Base-by-base conservation (phyloP, 2,888 invertebrate genomes). In the Phaedon cochleariae region DNA sequence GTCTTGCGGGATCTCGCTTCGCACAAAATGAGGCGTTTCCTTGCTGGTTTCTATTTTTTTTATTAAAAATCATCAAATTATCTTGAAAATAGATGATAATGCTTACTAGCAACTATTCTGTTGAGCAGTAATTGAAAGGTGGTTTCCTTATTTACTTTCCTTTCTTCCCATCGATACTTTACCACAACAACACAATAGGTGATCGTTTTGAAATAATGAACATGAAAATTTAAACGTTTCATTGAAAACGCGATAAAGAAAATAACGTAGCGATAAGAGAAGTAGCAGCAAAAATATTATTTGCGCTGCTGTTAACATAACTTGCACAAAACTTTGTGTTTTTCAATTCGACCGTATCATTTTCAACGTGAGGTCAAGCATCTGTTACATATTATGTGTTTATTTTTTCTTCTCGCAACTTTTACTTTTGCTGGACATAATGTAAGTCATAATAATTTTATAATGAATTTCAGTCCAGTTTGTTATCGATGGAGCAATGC, bases 331-430 rank as follows among this genome's bases (percentile, higher is more conserved):
- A 45, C n/a, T n/a, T n/a, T n/a, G 26, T 46, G 45, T 21, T 45
- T 57, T 46, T 45, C 29, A 26, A 57, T 45, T 46, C 22, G 29
- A 57, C 45, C 46, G 29, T 34, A 57, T 17, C 45, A 29, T 45
- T 45, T 26, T 15, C 57, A 45, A 57, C 29, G 45, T 45, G 57
- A 17, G 45, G 46, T 57, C 57, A 45, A 57, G 12, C 45, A 57
- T 57, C 57, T 57, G 57, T 57, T 57, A 26, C 45, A 45, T 37
- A 45, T 22, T 41, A 57, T 57, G 45, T 57, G 57, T 45, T 57
- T 45, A 45, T 57, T 41, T 46, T 57, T 57, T 45, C 1, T 46
- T 46, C 26, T 57, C 17, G 12, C 18, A n/a, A 46, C 26, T 57
- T 57, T 57, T 57, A 57, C 57, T 57, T 57, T 45, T 26, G 18